These are phyloP conservation scores for Ciconia maguari DNA, from an alignment of 2,113 vertebrate genomes.

Conservation along the genomic window DNA sequence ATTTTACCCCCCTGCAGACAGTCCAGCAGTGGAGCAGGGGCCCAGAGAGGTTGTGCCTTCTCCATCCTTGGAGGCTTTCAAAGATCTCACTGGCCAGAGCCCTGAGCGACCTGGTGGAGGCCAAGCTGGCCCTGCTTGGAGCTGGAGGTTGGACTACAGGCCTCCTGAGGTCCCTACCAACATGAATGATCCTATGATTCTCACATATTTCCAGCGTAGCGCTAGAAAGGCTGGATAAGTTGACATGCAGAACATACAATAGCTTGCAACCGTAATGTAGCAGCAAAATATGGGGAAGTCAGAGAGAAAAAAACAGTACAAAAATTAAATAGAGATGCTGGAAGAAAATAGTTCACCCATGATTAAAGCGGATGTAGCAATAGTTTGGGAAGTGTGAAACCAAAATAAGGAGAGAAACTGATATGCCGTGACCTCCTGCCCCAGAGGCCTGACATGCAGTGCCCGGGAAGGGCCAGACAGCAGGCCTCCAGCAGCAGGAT, in stretches of 20 bases:
- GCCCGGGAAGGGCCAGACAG: neutral
- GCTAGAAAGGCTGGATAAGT: neutral
- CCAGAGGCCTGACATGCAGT: neutral
- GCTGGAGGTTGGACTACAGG: neutral
- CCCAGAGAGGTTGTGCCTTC: neutral
- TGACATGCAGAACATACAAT: rapidly evolving
- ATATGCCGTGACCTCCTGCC: neutral
- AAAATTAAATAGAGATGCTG: neutral
- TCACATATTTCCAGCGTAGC: neutral
- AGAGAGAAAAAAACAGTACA: neutral
- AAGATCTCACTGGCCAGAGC: neutral
- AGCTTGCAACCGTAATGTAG: neutral
- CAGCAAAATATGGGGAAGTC: neutral
- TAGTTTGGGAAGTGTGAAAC: neutral
- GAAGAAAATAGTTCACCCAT: neutral
- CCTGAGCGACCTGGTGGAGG: neutral
- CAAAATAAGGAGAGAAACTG: neutral
- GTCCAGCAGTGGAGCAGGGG: neutral
- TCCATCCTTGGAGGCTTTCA: neutral
- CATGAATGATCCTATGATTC: too few relatives aligned
- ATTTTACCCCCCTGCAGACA: too few relatives aligned
- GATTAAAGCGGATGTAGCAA: neutral
- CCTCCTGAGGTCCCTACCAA: neutral
- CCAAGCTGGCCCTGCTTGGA: neutral
- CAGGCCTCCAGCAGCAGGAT: neutral